phyloP scores from a whole-genome alignment of 2,113 vertebrate species.

The Chionomys nivalis region DNA sequence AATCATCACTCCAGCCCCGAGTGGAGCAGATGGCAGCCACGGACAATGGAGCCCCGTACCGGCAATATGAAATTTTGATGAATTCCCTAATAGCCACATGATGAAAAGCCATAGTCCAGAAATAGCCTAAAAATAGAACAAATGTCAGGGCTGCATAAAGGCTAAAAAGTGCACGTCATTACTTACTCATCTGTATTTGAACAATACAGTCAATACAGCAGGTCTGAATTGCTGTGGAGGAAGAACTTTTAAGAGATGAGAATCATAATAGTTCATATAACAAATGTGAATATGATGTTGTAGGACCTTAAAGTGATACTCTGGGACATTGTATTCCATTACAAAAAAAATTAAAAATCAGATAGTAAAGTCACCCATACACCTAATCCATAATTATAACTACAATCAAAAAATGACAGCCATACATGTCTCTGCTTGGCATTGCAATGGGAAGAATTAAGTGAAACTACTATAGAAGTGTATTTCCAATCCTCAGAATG shows the following conservation, averaged over 20 bases:
- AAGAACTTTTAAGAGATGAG: background rate
- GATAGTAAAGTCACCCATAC: background rate
- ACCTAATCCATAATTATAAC: background rate
- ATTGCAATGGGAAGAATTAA: background rate
- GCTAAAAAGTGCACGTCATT: conserved; percentile 15
- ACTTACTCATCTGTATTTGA: conserved; percentile 40
- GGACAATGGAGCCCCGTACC: conserved; percentile 28
- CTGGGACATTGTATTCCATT: background rate
- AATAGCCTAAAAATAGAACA: conserved; percentile 60
- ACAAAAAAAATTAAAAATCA: background rate
- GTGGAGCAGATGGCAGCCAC: conserved; percentile 61
- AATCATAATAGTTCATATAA: background rate
- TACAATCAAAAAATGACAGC: background rate
- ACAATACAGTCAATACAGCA: background rate
- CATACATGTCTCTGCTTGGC: background rate
- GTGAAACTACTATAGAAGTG: background rate
- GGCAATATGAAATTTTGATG: conserved; percentile 74
- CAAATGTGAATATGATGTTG: background rate
- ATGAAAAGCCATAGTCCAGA: conserved; percentile 54
- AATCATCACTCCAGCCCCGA: conserved; percentile 47
- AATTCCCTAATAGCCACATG: conserved; percentile 63
- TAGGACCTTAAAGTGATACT: background rate
- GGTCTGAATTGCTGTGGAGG: conserved; percentile 23
- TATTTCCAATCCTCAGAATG: background rate
- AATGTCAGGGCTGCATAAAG: conserved; percentile 46